Conservation (phyloP, 2,888 invertebrate genomes). For the Eupsilia transversa region DNA sequence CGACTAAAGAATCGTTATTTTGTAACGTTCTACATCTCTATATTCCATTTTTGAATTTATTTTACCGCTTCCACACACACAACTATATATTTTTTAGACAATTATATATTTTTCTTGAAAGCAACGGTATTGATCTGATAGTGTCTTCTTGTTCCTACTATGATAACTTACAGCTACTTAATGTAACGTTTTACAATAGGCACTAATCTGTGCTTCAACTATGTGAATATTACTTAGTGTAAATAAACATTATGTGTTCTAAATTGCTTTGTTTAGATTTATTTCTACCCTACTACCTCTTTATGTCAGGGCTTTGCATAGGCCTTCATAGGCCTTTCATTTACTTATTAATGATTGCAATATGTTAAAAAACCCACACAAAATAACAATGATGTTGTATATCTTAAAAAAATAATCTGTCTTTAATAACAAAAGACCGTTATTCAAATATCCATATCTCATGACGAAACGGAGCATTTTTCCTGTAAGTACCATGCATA, state of each 20-base stretch:
- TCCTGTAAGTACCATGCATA: background rate
- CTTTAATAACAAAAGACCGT: background rate
- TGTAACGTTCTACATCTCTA: conserved; percentile 5
- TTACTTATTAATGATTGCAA: background rate
- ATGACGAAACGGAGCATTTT: background rate
- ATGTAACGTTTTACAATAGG: conserved; percentile 53
- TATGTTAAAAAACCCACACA: background rate
- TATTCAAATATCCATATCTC: background rate
- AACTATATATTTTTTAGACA: conserved; percentile 32
- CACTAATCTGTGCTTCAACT: conserved; percentile 64
- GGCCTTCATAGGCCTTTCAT: background rate
- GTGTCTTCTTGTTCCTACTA: conserved; percentile 72
- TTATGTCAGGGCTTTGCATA: too few relatives aligned
- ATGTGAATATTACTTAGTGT: conserved; percentile 87
- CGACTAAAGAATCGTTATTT: conserved; percentile 12
- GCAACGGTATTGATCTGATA: conserved; percentile 46
- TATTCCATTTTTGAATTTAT: conserved; percentile 39
- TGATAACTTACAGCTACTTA: conserved; percentile 59
- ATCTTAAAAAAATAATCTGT: background rate
- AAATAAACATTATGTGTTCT: conserved; percentile 89
- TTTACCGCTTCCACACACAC: conserved; percentile 22
- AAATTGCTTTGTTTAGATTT: conserved; percentile 67
- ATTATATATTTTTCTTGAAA: conserved; percentile 31
- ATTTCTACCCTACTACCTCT: conserved; percentile 14
- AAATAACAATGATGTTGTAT: background rate